Conservation (phyloP, 2,113 vertebrate genomes). For the Syrmaticus mikado region DNA sequence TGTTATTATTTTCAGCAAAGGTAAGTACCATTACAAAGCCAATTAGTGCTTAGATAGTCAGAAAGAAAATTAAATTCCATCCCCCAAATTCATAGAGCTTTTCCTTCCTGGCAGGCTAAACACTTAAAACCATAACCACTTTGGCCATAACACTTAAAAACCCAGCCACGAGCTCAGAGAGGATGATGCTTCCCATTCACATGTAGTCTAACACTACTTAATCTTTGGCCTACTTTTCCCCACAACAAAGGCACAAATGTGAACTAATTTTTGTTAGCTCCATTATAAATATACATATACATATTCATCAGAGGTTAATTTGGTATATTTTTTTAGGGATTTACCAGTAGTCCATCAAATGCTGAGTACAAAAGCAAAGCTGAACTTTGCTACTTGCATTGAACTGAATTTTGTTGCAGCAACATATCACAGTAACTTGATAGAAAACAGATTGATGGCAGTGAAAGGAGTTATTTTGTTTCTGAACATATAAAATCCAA, state of each 20-base stretch:
- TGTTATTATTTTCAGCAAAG: neutral
- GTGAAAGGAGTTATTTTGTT: neutral
- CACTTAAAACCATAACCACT: neutral
- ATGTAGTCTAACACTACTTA: fast-evolving
- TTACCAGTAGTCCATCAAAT: neutral
- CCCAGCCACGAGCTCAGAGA: neutral
- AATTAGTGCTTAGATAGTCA: neutral
- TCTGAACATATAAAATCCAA: neutral
- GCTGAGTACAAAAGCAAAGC: neutral
- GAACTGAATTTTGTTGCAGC: neutral
- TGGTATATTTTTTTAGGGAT: neutral
- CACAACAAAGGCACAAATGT: neutral
- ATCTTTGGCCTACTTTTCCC: neutral
- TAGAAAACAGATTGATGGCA: neutral
- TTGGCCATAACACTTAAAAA: neutral
- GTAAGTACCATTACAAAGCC: neutral
- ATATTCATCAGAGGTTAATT: neutral
- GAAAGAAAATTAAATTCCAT: neutral
- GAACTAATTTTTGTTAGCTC: neutral
- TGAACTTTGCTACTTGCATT: neutral
- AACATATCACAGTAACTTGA: neutral
- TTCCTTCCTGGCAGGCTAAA: neutral
- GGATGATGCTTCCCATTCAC: neutral
- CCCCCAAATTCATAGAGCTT: neutral
- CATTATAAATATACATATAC: neutral